Evolutionary conservation across 2,888 invertebrate species (phyloP).

Genomic region (Nipponacmea schrenckii): DNA sequence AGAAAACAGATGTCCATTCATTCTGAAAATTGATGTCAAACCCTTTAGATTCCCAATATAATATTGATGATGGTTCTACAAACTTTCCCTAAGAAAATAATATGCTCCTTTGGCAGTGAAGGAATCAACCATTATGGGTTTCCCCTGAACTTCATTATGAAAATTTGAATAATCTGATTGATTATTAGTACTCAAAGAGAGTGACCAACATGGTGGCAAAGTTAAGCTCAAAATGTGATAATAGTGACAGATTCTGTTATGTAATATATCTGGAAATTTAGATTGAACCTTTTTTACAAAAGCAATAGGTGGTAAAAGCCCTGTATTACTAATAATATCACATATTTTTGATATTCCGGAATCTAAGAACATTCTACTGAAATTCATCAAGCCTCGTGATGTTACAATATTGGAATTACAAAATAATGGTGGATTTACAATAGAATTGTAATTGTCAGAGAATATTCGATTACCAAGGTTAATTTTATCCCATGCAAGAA

Average conservation of each 20-base stretch:
- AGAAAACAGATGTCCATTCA: background rate
- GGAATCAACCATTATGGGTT: background rate
- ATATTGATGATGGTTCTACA: background rate
- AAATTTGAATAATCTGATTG: too few species aligned
- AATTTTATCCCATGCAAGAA: background rate
- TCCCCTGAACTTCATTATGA: too few species aligned
- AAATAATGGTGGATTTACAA: background rate
- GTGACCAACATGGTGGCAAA: too few species aligned
- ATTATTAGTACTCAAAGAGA: too few species aligned
- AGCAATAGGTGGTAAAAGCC: background rate
- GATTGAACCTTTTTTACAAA: background rate
- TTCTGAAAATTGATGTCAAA: background rate
- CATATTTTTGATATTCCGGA: background rate
- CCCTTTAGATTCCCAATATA: background rate
- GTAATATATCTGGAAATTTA: background rate
- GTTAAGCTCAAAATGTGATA: background rate
- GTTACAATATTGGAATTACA: background rate
- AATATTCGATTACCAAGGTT: background rate
- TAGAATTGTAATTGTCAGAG: background rate
- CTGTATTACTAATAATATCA: background rate
- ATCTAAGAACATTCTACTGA: background rate
- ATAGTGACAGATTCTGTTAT: background rate
- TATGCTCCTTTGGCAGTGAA: background rate
- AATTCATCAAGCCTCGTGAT: background rate
- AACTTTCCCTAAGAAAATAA: background rate